Conservation (phyloP, 1,140 invertebrate species). For the Neodiprion lecontei region DNA sequence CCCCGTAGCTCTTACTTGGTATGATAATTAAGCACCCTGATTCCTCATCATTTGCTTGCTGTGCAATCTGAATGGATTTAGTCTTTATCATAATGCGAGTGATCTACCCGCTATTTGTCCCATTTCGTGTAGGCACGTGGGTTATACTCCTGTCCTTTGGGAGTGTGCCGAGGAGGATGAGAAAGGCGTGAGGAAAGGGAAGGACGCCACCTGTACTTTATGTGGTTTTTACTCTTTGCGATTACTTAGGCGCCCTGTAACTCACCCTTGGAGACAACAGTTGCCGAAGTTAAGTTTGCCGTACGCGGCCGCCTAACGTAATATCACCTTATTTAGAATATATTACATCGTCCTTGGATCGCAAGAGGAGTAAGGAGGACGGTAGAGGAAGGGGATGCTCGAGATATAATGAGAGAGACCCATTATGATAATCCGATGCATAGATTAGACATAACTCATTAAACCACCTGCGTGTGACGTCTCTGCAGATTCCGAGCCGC, state of each 20-base stretch:
- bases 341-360: slow-evolving; percentile 45
- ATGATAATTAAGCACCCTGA: too few species aligned
- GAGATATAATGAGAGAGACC: slow-evolving; percentile 39
- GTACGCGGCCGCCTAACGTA: slow-evolving; percentile 39
- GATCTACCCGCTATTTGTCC: too few species aligned
- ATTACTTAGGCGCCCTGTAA: slow-evolving; percentile 36
- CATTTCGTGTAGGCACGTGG: too few species aligned
- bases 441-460: slow-evolving; percentile 61
- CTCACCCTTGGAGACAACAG: slow-evolving; percentile 34
- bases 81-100: too few species aligned
- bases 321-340: slow-evolving; percentile 56
- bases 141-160: too few species aligned
- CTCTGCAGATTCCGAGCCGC: background rate
- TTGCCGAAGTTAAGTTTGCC: slow-evolving; percentile 37
- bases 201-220: slow-evolving; percentile 44
- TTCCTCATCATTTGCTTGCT: too few species aligned
- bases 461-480: slow-evolving; percentile 48
- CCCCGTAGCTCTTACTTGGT: too few species aligned
- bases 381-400: slow-evolving; percentile 8
- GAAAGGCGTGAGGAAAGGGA: background rate
- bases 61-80: too few species aligned
- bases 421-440: slow-evolving; percentile 62
- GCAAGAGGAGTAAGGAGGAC: slow-evolving; percentile 21
- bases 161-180: background rate
- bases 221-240: slow-evolving; percentile 46